Percentiles rank a stretch among this genome's conserved stretches.
These are phyloP conservation scores for Saimiri boliviensis DNA, from an alignment of 2,113 vertebrate genomes.

Conservation along the genomic window DNA sequence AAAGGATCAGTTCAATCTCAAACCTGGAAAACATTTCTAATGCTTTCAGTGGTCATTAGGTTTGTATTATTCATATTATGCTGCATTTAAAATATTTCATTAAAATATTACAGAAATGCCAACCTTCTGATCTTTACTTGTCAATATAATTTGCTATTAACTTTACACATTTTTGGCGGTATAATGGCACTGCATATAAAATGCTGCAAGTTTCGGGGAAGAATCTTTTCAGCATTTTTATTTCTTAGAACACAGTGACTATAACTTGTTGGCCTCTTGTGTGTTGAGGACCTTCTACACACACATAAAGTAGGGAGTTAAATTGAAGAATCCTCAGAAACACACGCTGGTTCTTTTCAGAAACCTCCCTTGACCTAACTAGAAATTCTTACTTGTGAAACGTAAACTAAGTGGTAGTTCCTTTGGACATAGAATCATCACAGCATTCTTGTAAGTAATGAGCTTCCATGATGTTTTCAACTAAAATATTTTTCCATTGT, in stretches of 20 bases:
- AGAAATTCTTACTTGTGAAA: not conserved
- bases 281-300: not conserved
- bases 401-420: not conserved
- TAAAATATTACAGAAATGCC: not conserved
- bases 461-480: not conserved
- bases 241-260: not conserved
- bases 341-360: not conserved
- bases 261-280: not conserved
- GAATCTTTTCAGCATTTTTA: not conserved
- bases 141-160: not conserved
- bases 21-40: constrained; percentile 59
- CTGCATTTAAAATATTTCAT: not conserved
- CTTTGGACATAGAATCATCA: not conserved
- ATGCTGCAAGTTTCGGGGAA: not conserved
- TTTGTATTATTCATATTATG: not conserved
- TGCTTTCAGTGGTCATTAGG: not conserved
- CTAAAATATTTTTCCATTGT: not conserved
- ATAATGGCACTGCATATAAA: not conserved
- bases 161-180: not conserved
- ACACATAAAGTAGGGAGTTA: not conserved
- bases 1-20: constrained; percentile 82
- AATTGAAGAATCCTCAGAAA: not conserved
- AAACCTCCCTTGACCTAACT: not conserved
- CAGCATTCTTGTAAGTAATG: not conserved
- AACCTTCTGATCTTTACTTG: not conserved